phyloP scores from a whole-genome alignment of 2,797 vertebrate genomes.

The Parauchenoglanis ngamensis region DNA sequence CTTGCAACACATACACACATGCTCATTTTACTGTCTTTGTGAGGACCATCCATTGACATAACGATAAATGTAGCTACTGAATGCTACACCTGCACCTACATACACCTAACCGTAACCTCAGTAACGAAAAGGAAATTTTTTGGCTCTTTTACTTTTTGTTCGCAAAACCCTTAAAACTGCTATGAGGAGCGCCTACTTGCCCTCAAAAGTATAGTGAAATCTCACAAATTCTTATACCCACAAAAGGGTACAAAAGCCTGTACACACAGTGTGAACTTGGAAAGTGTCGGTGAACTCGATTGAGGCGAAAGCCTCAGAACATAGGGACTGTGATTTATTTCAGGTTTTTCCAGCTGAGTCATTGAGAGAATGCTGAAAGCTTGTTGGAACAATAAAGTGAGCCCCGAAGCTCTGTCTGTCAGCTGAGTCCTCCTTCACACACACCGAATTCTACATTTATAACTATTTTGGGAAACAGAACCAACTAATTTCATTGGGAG shows the following conservation, averaged over 20 bases:
- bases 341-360: neutral
- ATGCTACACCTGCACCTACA: neutral
- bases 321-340: neutral
- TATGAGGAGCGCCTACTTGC: too few species aligned
- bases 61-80: too few species aligned
- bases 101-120: neutral
- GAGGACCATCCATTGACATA: too few species aligned
- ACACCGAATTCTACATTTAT: neutral
- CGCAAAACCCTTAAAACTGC: too few species aligned
- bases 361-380: neutral
- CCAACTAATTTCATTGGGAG: neutral
- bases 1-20: neutral
- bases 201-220: too few species aligned
- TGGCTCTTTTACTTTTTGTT: too few species aligned
- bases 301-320: neutral
- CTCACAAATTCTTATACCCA: too few species aligned
- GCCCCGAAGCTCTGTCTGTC: neutral
- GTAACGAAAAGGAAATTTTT: too few species aligned
- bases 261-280: neutral
- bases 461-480: neutral
- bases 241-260: too few species aligned
- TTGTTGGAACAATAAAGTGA: neutral
- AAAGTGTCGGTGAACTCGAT: neutral
- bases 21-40: too few species aligned
- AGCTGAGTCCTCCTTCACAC: neutral